phyloP scores from a whole-genome alignment of 2,113 vertebrate species.

The Ameiurus melas region DNA sequence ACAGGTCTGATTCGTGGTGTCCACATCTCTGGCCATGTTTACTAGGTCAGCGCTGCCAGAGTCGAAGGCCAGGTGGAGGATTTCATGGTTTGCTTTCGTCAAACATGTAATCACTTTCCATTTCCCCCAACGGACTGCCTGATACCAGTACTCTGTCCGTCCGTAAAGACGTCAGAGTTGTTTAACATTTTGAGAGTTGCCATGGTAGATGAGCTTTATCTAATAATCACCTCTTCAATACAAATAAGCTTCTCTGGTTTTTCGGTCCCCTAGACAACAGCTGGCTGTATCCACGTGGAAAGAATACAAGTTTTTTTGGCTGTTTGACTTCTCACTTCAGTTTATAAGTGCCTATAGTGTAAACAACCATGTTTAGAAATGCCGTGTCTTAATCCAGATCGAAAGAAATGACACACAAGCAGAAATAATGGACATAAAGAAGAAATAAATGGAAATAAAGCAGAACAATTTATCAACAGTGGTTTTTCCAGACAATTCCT shows the following conservation, averaged over 20 bases:
- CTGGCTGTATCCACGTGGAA: neutral
- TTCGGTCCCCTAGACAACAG: conserved; percentile 13
- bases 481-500: neutral
- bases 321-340: neutral
- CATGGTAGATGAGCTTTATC: conserved; percentile 38
- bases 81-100: conserved; percentile 45
- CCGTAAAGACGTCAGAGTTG: conserved; percentile 5
- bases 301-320: conserved; percentile 2
- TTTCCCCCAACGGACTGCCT: neutral
- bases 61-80: conserved; percentile 28
- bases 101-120: conserved; percentile 27
- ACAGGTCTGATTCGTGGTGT: conserved; percentile 27
- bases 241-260: neutral
- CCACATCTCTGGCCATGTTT: conserved; percentile 54
- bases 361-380: neutral
- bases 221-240: conserved; percentile 12
- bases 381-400: neutral
- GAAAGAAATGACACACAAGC: neutral
- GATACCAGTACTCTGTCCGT: neutral
- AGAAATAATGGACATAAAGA: neutral
- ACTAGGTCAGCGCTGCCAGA: conserved; percentile 34
- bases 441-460: too few relatives aligned
- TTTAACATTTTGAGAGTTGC: conserved; percentile 39
- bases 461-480: neutral
- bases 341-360: neutral